A percentile compares a stretch with the other conserved stretches of the same genome.
Conservation (phyloP, 2,888 invertebrate species). For the Physocephala rufipes region DNA sequence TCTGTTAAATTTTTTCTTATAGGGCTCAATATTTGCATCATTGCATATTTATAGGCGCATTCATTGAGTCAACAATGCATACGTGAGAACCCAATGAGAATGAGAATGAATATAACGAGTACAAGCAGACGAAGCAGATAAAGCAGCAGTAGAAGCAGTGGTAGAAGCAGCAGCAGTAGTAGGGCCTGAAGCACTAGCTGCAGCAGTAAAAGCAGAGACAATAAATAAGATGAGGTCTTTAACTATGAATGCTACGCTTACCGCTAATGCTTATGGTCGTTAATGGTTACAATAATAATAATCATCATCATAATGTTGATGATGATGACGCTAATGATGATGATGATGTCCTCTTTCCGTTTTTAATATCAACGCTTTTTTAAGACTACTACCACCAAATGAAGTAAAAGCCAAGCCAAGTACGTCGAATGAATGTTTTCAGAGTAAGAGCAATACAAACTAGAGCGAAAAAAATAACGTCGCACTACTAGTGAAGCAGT, state of each 20-base stretch:
- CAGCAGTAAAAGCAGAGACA: too few species aligned
- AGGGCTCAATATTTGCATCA: constrained; percentile 20
- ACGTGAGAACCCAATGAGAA: too few species aligned
- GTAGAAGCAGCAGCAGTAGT: too few species aligned
- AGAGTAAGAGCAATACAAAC: constrained; percentile 16
- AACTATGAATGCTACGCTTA: too few species aligned
- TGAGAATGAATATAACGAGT: neutral
- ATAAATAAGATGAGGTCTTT: too few species aligned
- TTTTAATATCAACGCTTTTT: constrained; percentile 4
- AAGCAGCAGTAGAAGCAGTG: too few species aligned
- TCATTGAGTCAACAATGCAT: neutral
- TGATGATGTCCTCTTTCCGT: constrained; percentile 17
- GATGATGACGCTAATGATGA: neutral
- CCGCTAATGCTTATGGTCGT: too few species aligned
- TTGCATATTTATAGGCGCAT: constrained; percentile 29
- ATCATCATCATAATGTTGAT: neutral
- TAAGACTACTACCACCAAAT: neutral
- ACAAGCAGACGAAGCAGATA: too few species aligned
- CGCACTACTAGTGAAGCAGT: neutral
- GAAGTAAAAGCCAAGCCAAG: constrained; percentile 1
- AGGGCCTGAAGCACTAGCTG: too few species aligned
- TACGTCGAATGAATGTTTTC: neutral
- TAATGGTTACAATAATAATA: too few species aligned
- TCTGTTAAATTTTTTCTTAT: neutral
- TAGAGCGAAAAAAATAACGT: constrained; percentile 15